A percentile compares a stretch with the other conserved stretches of the same genome.
These are phyloP conservation scores for Leptura quadrifasciata DNA, from an alignment of 2,888 invertebrate genomes.

Conservation along the genomic window DNA sequence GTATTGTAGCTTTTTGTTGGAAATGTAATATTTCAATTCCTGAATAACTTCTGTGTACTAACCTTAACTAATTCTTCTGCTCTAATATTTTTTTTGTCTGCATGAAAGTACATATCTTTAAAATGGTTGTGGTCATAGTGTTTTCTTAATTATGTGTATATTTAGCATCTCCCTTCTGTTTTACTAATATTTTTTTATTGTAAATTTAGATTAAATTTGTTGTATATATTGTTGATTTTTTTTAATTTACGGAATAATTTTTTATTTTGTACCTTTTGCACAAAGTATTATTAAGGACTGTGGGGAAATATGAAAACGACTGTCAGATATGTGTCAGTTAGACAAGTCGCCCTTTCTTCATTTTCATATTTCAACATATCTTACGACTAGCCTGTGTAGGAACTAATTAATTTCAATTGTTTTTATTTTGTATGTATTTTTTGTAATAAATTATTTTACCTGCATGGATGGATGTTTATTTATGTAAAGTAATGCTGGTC, in stretches of 20 bases:
- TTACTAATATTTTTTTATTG: slow-evolving; percentile 38
- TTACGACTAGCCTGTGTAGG: slow-evolving; percentile 32
- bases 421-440: slow-evolving; percentile 61
- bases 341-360: not conserved
- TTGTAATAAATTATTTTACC: slow-evolving; percentile 61
- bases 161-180: slow-evolving; percentile 10
- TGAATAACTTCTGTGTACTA: slow-evolving; percentile 31
- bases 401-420: slow-evolving; percentile 43
- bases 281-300: slow-evolving; percentile 37
- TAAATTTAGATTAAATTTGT: slow-evolving; percentile 41
- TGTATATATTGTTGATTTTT: slow-evolving; percentile 41
- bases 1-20: slow-evolving; percentile 55
- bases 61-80: slow-evolving; percentile 30
- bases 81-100: slow-evolving; percentile 27
- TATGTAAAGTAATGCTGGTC: slow-evolving; percentile 44
- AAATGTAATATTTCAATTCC: slow-evolving; percentile 50
- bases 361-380: slow-evolving; percentile 39
- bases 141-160: slow-evolving; percentile 15
- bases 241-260: slow-evolving; percentile 36
- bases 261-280: slow-evolving; percentile 35
- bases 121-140: slow-evolving; percentile 42
- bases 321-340: not conserved
- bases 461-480: slow-evolving; percentile 62
- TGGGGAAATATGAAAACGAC: slow-evolving; percentile 28
- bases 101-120: slow-evolving; percentile 28